Evolutionary conservation across 2,888 invertebrate genomes (phyloP).

Genomic region (Conops quadrifasciatus): DNA sequence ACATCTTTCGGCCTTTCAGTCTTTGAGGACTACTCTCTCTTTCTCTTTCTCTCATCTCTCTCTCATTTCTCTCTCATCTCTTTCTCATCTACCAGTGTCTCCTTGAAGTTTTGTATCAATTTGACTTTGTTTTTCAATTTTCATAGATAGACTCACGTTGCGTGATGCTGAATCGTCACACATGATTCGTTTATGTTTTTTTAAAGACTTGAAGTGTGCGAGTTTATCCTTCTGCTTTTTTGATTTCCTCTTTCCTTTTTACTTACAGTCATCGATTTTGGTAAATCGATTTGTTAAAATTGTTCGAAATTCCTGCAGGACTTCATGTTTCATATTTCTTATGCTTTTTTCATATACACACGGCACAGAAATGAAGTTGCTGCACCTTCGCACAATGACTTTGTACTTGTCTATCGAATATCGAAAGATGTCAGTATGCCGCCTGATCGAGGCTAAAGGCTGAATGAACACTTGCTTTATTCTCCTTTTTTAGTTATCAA

Average conservation of each 20-base stretch:
- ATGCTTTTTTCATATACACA: conserved; percentile 17
- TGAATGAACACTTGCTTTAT: conserved; percentile 1
- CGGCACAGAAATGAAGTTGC: conserved; percentile 17
- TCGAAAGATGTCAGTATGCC: neutral
- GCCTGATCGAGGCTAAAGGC: neutral
- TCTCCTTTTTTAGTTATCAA: neutral
- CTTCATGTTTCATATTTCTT: conserved; percentile 17
- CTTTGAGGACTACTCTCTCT: too few relatives aligned
- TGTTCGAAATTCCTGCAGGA: conserved; percentile 25
- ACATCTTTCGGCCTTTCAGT: too few relatives aligned
- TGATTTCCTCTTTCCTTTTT: neutral
- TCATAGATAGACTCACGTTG: too few relatives aligned
- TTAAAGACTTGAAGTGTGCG: too few relatives aligned
- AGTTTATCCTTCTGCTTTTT: too few relatives aligned
- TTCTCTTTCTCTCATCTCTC: too few relatives aligned
- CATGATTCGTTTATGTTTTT: neutral
- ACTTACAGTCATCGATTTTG: neutral
- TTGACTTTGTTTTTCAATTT: too few relatives aligned
- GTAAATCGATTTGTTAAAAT: conserved; percentile 30
- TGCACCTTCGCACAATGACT: conserved; percentile 6
- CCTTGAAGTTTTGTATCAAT: too few relatives aligned
- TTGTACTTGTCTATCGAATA: neutral
- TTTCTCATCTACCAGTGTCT: too few relatives aligned
- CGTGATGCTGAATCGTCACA: too few relatives aligned
- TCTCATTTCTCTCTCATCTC: too few relatives aligned